Conservation (phyloP, 2,888 invertebrate genomes). For the Archips xylosteana region DNA sequence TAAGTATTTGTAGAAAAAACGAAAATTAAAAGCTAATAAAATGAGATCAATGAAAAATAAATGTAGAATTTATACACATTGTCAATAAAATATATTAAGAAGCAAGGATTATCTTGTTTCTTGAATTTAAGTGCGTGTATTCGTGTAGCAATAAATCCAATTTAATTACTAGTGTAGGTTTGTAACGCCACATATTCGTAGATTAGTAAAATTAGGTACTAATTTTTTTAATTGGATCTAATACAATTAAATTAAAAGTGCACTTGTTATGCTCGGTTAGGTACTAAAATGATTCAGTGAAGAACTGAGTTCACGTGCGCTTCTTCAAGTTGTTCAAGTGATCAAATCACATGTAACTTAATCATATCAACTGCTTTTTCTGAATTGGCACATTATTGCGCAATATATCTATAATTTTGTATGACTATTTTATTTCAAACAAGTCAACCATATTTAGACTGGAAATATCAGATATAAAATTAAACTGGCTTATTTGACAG, state of each 20-base stretch:
- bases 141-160: constrained; percentile 51
- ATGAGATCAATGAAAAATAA: neutral
- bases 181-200: constrained; percentile 1
- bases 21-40: neutral
- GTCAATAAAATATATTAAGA: neutral
- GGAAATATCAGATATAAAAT: neutral
- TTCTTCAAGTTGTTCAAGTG: neutral
- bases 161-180: neutral
- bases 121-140: constrained; percentile 46
- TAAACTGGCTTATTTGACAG: neutral
- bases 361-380: neutral
- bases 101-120: neutral
- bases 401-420: neutral
- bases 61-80: neutral
- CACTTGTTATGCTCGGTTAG: constrained; percentile 2
- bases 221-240: neutral
- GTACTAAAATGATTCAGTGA: neutral
- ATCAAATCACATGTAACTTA: neutral
- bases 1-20: too few species aligned
- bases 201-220: neutral
- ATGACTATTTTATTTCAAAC: neutral
- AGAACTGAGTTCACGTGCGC: neutral
- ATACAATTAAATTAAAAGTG: neutral
- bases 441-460: neutral
- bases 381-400: neutral